A percentile compares a stretch with the other conserved stretches of the same genome.
Evolutionary conservation across 2,113 vertebrate genomes (phyloP).

Genomic region (Neoarius graeffei): DNA sequence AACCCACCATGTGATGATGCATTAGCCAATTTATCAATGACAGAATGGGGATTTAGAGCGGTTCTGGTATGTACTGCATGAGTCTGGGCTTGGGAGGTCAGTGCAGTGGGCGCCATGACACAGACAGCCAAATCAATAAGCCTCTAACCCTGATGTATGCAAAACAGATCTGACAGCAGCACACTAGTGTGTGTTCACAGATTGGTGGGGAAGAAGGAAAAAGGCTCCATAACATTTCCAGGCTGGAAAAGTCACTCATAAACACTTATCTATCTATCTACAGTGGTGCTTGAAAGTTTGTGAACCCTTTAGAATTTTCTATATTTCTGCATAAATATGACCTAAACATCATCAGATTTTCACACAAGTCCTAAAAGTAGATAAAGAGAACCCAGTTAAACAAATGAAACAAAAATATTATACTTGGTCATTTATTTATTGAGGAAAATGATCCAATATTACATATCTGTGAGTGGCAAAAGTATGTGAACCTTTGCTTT

Average conservation of each 20-base stretch:
- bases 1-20: slow-evolving; percentile 7
- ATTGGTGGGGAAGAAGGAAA: background rate
- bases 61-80: slow-evolving; percentile 13
- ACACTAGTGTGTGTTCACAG: background rate
- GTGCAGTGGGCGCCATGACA: slow-evolving; percentile 33
- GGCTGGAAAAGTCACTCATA: background rate
- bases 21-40: slow-evolving; percentile 17
- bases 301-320: too few species aligned
- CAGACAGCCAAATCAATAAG: slow-evolving; percentile 40
- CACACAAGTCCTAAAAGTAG: too few species aligned
- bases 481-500: too few species aligned
- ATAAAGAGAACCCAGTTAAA: too few species aligned
- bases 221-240: background rate
- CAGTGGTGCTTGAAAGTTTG: too few species aligned
- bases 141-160: slow-evolving; percentile 18
- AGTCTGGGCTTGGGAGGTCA: slow-evolving; percentile 38
- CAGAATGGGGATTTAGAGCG: slow-evolving; percentile 32
- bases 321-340: too few species aligned
- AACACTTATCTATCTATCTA: background rate
- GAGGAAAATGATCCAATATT: too few species aligned
- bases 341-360: too few species aligned
- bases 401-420: too few species aligned
- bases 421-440: too few species aligned
- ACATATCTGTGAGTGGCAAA: too few species aligned
- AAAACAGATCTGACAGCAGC: slow-evolving; percentile 9